Evolutionary conservation across 2,113 vertebrate genomes (phyloP).

Genomic region (Crypturellus undulatus): DNA sequence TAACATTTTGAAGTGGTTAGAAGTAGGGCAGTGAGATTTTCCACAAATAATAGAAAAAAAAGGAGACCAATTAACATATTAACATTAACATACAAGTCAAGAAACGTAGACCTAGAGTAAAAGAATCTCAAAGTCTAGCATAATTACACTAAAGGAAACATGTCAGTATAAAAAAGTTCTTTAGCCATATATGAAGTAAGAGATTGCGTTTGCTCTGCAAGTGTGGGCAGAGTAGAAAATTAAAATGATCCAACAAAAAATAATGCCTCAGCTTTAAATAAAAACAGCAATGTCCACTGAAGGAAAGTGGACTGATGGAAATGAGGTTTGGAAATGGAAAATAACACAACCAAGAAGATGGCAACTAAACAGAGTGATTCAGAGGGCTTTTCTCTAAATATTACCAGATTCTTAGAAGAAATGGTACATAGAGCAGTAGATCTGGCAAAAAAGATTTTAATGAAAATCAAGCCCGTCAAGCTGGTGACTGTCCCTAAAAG

Average conservation of each 20-base stretch:
- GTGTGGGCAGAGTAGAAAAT: not conserved
- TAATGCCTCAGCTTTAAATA: not conserved
- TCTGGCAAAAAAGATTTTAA: not conserved
- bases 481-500: not conserved
- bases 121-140: accelerated
- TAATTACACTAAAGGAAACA: not conserved
- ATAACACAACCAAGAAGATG: not conserved
- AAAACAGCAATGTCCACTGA: not conserved
- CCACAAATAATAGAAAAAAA: not conserved
- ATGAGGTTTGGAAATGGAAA: not conserved
- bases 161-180: not conserved
- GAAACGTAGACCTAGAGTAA: not conserved
- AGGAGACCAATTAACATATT: not conserved
- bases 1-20: not conserved
- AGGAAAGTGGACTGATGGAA: not conserved
- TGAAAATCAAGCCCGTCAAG: not conserved
- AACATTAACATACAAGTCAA: not conserved
- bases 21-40: not conserved
- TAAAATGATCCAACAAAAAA: not conserved
- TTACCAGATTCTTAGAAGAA: not conserved
- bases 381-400: not conserved
- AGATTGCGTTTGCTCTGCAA: not conserved
- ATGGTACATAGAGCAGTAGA: not conserved
- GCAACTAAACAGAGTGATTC: not conserved
- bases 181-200: not conserved